These are phyloP conservation scores for Alces alces DNA, from an alignment of 2,113 vertebrate species.

Conservation along the genomic window DNA sequence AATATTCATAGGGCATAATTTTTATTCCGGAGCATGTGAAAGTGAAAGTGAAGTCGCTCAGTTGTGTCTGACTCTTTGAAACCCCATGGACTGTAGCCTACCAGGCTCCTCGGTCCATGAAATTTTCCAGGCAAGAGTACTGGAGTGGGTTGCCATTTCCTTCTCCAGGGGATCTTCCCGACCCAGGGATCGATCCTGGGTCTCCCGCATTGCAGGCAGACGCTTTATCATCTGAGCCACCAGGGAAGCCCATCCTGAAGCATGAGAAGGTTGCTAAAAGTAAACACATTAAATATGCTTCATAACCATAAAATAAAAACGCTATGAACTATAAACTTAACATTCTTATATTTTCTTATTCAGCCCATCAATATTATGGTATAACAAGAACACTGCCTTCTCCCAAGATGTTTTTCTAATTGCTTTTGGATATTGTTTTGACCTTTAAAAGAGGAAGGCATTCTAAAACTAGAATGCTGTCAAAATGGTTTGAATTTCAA, in stretches of 20 bases:
- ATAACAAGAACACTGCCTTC: slow-evolving; percentile 19
- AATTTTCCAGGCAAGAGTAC: too few relatives aligned
- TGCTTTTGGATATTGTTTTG: slow-evolving; percentile 47
- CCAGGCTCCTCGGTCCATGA: too few relatives aligned
- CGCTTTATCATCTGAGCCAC: too few relatives aligned
- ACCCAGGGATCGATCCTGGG: too few relatives aligned
- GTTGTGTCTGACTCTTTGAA: too few relatives aligned
- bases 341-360: slow-evolving; percentile 24
- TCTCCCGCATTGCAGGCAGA: too few relatives aligned
- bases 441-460: slow-evolving; percentile 36
- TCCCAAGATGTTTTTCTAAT: slow-evolving; percentile 42
- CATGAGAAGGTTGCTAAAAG: not conserved
- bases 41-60: too few relatives aligned
- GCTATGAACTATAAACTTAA: slow-evolving; percentile 9
- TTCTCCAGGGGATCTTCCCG: too few relatives aligned
- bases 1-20: not conserved
- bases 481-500: slow-evolving; percentile 55
- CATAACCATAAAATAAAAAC: slow-evolving; percentile 28
- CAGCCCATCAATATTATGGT: not conserved
- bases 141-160: too few relatives aligned
- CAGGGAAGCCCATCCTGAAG: not conserved
- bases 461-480: slow-evolving; percentile 52
- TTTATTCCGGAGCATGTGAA: not conserved
- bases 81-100: too few relatives aligned
- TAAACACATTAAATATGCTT: slow-evolving; percentile 21